These are phyloP conservation scores for Harpalus rubripes DNA, from an alignment of 2,888 invertebrate genomes.

Conservation along the genomic window DNA sequence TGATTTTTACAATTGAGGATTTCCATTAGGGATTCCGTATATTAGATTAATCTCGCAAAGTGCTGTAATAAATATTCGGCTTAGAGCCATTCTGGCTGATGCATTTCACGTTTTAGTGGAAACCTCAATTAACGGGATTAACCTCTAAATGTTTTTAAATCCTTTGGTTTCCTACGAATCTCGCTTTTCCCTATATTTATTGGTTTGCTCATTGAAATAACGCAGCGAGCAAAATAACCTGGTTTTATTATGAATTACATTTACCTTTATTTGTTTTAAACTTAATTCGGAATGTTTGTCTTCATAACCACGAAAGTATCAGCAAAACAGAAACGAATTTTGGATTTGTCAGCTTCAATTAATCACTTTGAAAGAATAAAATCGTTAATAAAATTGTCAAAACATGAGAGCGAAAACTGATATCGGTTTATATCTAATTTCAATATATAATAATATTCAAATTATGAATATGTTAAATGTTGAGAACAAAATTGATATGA, in stretches of 20 bases:
- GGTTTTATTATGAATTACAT: constrained; percentile 46
- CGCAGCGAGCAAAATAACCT: constrained; percentile 22
- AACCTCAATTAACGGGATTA: constrained; percentile 65
- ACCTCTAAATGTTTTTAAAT: constrained; percentile 65
- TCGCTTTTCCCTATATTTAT: constrained; percentile 48
- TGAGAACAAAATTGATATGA: too few relatives aligned
- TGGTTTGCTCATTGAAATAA: constrained; percentile 48
- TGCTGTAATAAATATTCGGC: constrained; percentile 54
- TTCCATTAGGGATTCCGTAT: constrained; percentile 47
- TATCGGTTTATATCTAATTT: too few relatives aligned
- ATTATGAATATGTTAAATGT: too few relatives aligned
- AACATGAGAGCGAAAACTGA: too few relatives aligned
- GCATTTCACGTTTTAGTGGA: constrained; percentile 60
- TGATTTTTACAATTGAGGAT: constrained; percentile 38
- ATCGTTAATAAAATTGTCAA: too few relatives aligned
- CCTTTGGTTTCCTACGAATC: constrained; percentile 50
- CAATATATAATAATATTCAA: too few relatives aligned
- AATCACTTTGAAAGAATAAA: not conserved
- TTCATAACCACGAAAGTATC: constrained; percentile 1
- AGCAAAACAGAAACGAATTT: not conserved
- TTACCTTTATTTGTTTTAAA: constrained; percentile 27
- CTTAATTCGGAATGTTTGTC: constrained; percentile 19
- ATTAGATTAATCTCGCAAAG: constrained; percentile 62
- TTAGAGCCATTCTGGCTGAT: constrained; percentile 60
- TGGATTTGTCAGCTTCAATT: constrained; percentile 9